These are phyloP conservation scores for Bucco capensis DNA, from an alignment of 2,113 vertebrate species.

Conservation along the genomic window DNA sequence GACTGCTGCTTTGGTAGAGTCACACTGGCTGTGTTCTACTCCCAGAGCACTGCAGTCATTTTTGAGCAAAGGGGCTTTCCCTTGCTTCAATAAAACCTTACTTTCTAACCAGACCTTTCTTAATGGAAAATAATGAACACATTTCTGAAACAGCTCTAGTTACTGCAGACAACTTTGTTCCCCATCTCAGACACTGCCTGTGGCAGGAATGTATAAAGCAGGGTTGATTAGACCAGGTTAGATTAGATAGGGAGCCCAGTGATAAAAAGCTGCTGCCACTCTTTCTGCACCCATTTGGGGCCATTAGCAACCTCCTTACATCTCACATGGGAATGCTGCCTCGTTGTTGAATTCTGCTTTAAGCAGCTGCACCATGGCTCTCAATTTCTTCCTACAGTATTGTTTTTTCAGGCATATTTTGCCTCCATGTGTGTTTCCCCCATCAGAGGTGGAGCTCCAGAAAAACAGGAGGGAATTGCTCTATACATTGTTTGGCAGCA, in stretches of 20 bases:
- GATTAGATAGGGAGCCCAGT: not conserved
- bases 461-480: not conserved
- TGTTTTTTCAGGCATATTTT: not conserved
- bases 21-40: not conserved
- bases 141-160: slow-evolving; percentile 7
- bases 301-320: not conserved
- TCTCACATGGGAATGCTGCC: not conserved
- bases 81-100: not conserved
- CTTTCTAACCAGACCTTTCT: not conserved
- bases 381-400: not conserved
- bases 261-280: not conserved
- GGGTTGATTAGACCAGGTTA: not conserved
- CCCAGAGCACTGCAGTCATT: not conserved
- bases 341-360: not conserved
- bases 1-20: not conserved
- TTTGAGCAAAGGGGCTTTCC: slow-evolving; percentile 10
- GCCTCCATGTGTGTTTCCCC: not conserved
- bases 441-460: not conserved
- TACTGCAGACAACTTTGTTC: not conserved
- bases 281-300: accelerated
- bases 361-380: not conserved
- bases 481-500: not conserved
- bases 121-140: not conserved
- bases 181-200: not conserved
- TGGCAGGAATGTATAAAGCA: not conserved